A percentile compares a stretch with the other conserved stretches of the same genome.
Conservation (phyloP, 1,140 invertebrate genomes). For the Hetaerina americana region DNA sequence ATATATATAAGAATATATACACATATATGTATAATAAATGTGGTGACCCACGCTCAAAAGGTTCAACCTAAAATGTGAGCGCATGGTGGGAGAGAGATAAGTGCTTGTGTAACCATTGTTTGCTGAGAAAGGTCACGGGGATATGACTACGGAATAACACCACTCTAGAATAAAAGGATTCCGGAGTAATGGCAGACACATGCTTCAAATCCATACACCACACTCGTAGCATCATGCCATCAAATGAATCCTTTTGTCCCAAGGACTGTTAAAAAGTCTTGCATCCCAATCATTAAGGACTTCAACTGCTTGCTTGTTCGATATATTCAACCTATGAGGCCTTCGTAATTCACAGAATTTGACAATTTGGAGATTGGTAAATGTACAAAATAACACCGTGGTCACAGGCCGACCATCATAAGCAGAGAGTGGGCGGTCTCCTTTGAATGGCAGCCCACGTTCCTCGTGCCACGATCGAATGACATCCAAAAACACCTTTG, state of each 20-base stretch:
- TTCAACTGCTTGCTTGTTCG: too few species aligned
- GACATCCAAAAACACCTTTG: not conserved
- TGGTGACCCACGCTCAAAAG: not conserved
- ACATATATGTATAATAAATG: not conserved
- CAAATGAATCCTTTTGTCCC: not conserved
- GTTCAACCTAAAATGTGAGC: not conserved
- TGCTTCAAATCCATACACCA: too few species aligned
- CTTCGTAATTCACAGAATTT: too few species aligned
- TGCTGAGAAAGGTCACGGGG: not conserved
- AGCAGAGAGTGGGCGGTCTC: not conserved
- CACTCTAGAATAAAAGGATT: not conserved
- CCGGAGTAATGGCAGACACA: too few species aligned
- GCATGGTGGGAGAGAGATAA: not conserved
- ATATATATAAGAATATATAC: not conserved
- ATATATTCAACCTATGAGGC: too few species aligned
- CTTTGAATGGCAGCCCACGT: not conserved
- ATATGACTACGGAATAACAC: not conserved
- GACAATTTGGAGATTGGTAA: not conserved
- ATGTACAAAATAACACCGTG: not conserved
- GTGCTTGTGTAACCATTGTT: not conserved
- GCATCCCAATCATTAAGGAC: too few species aligned
- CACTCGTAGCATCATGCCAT: not conserved
- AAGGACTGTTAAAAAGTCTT: too few species aligned
- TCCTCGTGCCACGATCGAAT: not conserved
- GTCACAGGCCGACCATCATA: not conserved